Base-by-base conservation (phyloP, 2,888 invertebrate species). In the Ophion ventricosus region DNA sequence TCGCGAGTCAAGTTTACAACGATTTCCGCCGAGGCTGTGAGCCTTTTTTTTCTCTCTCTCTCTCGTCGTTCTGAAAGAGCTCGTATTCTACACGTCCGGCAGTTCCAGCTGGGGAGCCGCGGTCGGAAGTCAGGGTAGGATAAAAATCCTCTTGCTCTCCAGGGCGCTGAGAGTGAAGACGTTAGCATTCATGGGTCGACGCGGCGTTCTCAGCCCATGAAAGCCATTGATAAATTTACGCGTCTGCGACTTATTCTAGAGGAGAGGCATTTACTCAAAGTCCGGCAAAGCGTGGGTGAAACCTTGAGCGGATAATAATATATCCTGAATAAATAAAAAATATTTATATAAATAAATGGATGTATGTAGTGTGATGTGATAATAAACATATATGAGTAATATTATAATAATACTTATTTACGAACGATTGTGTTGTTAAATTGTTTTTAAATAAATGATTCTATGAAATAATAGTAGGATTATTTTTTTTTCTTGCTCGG, bases 201-300 rank as follows among this genome's bases (percentile, higher is more conserved):
- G 26, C 61, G 63, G 17, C 56, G 77, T 29, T 72, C 72, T 43
- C 59, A 49, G 56, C 26, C 25, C 64, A 49, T 56, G 35, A 67
- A 82, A 72, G 72, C 66, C 77, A 77, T 82, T 82, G 77, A 77
- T 77, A 77, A 73, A 82, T 72, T 82, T 76, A 54, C 11, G 64
- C 57, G 76, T 80, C 69, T 70, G 72, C 70, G 77, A 72, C 64
- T 25, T 43, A 63, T 35, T 57, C 14, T 23, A 63, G 61, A 49
- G 67, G 66, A 81, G 78, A 70, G 57, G 49, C 80, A 67, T 75
- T 74, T 67, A 25, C 35, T 29, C 17, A 11, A 67, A 49, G 70
- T 74, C 75, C 49, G 43, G 29, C 63, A 75, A 75, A 57, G 57
- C 49, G 57, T 29, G 66, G 75, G 23, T 43, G 29, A 56, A 64